A percentile compares a stretch with the other conserved stretches of the same genome.
phyloP scores from a whole-genome alignment of 2,888 invertebrate species.

The Caenorhabditis virilis region DNA sequence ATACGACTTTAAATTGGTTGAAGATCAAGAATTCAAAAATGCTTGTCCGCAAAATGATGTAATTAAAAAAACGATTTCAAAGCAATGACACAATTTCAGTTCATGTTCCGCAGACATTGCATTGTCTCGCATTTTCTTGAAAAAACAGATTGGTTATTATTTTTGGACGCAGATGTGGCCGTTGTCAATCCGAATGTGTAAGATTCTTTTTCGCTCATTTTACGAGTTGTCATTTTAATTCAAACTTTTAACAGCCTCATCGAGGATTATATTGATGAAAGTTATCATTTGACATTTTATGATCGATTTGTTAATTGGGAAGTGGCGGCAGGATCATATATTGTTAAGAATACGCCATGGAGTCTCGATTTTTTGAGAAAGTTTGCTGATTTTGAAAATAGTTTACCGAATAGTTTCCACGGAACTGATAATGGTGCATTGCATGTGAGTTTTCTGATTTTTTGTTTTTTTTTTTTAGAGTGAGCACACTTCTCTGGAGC shows the following conservation, averaged over 20 bases:
- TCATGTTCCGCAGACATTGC: slow-evolving; percentile 64
- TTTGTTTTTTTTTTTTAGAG: no score
- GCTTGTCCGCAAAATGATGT: slow-evolving; percentile 23
- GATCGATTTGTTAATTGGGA: slow-evolving; percentile 49
- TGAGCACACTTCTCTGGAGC: no score
- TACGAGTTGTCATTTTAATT: no score
- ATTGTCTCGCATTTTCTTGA: slow-evolving; percentile 33
- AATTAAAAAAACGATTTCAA: no score
- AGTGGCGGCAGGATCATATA: slow-evolving; percentile 41
- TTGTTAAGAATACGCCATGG: slow-evolving; percentile 31
- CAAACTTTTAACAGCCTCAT: slow-evolving; percentile 27
- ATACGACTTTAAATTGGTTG: slow-evolving; percentile 12
- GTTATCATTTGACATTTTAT: slow-evolving; percentile 42
- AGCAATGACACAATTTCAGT: no score
- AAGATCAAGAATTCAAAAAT: slow-evolving; percentile 9
- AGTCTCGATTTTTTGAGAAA: slow-evolving; percentile 25
- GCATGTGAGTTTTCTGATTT: slow-evolving; percentile 30
- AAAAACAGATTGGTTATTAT: slow-evolving; percentile 42
- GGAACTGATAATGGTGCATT: slow-evolving; percentile 45
- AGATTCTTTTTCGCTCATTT: background rate
- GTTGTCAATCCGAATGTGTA: slow-evolving; percentile 42
- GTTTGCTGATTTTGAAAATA: slow-evolving; percentile 38
- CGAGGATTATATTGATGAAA: slow-evolving; percentile 39
- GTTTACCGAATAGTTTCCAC: slow-evolving; percentile 30
- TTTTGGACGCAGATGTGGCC: slow-evolving; percentile 47